Conservation (phyloP, 2,797 vertebrate genomes). For the Sebastiscus tertius region DNA sequence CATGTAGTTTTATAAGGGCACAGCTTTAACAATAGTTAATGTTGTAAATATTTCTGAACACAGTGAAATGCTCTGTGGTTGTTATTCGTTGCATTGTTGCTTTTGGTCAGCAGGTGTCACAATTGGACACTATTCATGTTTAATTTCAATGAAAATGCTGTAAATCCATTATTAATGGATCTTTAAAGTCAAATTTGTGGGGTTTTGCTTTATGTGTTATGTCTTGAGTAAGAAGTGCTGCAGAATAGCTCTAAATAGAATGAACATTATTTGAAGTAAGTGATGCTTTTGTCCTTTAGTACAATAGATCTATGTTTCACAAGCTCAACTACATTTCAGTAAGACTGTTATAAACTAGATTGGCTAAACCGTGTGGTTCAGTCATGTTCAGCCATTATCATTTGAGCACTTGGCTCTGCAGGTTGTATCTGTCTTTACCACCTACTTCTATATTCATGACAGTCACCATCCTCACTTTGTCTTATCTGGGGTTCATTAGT, state of each 20-base stretch:
- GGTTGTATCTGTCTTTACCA: background rate
- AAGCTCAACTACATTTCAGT: background rate
- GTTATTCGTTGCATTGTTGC: conserved; percentile 1
- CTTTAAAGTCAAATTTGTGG: background rate
- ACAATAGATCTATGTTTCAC: background rate
- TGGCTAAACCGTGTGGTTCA: background rate
- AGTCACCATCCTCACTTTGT: background rate
- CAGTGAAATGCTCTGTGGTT: background rate
- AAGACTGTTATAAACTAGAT: background rate
- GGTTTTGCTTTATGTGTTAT: background rate
- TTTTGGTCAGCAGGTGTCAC: conserved; percentile 53
- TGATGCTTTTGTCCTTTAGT: background rate
- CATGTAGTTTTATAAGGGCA: background rate
- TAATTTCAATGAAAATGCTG: conserved; percentile 1
- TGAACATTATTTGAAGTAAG: background rate
- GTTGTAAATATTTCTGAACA: background rate
- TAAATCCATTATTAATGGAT: background rate
- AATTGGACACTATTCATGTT: conserved; percentile 9
- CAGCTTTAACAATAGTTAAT: background rate
- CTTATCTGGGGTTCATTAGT: background rate
- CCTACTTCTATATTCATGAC: background rate
- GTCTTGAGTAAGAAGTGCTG: too few relatives aligned
- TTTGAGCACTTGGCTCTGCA: background rate
- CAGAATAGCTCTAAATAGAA: too few relatives aligned
- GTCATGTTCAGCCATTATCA: background rate